Percentiles rank a stretch among this genome's conserved stretches.
These are phyloP conservation scores for Penaeus monodon DNA, from an alignment of 2,888 invertebrate genomes.

Conservation along the genomic window DNA sequence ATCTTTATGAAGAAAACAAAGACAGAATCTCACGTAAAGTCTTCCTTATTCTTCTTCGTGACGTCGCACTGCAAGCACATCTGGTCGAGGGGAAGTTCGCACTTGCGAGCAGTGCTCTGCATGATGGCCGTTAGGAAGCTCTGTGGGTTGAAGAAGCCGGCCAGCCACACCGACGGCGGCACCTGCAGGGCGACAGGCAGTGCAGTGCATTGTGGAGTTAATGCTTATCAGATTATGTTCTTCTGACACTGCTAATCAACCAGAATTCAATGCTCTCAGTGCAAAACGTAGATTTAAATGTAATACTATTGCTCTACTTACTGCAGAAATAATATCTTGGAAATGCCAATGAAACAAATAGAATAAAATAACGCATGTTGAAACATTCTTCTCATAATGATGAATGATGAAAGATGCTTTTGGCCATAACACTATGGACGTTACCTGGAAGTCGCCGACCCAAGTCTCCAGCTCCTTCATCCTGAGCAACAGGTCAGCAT, in stretches of 20 bases:
- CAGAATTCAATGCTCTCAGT: too few relatives aligned
- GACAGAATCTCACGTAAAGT: constrained; percentile 82
- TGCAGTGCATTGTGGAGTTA: too few relatives aligned
- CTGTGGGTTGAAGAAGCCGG: constrained; percentile 98
- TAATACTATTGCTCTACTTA: too few relatives aligned
- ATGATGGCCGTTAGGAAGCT: constrained; percentile 96
- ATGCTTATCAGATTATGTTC: too few relatives aligned
- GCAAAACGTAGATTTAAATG: too few relatives aligned
- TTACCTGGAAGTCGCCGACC: constrained; percentile 85
- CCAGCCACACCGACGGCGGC: constrained; percentile 93
- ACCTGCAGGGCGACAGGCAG: constrained; percentile 73
- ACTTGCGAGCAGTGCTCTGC: constrained; percentile 95
- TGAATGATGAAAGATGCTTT: too few relatives aligned
- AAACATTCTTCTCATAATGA: too few relatives aligned
- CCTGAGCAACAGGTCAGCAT: constrained; percentile 87
- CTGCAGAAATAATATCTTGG: too few relatives aligned
- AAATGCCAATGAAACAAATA: too few relatives aligned
- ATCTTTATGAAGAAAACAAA: constrained; percentile 26
- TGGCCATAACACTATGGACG: too few relatives aligned
- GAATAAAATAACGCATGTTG: too few relatives aligned
- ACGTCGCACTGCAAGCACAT: constrained; percentile 98
- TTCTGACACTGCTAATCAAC: too few relatives aligned
- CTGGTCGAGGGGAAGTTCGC: constrained; percentile 93
- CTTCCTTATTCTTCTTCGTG: constrained; percentile 95
- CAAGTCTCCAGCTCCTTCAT: constrained; percentile 92